Base-by-base conservation (phyloP, 2,888 invertebrate genomes). In the Mylabris sibirica region DNA sequence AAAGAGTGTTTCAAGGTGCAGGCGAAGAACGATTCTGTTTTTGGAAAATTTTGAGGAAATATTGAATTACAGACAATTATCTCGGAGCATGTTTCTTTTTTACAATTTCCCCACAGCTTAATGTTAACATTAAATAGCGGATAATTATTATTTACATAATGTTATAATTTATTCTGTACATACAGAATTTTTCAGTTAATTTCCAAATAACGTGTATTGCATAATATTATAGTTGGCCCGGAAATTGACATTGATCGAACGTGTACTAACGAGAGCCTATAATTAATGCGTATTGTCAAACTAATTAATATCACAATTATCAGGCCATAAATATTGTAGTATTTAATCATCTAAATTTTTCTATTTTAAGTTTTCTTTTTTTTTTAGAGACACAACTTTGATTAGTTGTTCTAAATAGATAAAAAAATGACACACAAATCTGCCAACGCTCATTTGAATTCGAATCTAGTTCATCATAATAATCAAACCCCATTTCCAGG, bases 211-310 rank as follows among this genome's bases (percentile, higher is more conserved):
- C 67, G 65, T 67, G 70, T 65, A 63, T 59, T 63, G 65, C 67
- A 68, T 70, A 70, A 70, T 49, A 59, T 59, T 17, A 26, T 57
- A 26, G 57, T 57, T 24, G 12, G 12, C 6, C 44, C 66, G 71
- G 71, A 68, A 71, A 71, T 71, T 68, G 68, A 68, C 68, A 64
- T 68, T 71, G 71, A 68, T 71, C 66, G 71, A 64, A 65, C 60
- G 63, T 65, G 63, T 63, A 60, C 66, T 64, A 71, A 71, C 61
- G 61, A 66, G 44, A 63, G 59, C 49, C 17, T 61, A 44, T 71
- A 71, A 70, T 70, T 70, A 70, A 20, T 53, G 61, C 24, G 63
- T 63, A 59, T 63, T 49, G 68, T 64, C 35, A 53, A 44, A 14
- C 60, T 59, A 38, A 69, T 66, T 65, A 68, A 53, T 62, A 44